A percentile compares a stretch with the other conserved stretches of the same genome.
These are phyloP conservation scores for Synergus laeviventris DNA, from an alignment of 2,888 invertebrate genomes.

Conservation along the genomic window DNA sequence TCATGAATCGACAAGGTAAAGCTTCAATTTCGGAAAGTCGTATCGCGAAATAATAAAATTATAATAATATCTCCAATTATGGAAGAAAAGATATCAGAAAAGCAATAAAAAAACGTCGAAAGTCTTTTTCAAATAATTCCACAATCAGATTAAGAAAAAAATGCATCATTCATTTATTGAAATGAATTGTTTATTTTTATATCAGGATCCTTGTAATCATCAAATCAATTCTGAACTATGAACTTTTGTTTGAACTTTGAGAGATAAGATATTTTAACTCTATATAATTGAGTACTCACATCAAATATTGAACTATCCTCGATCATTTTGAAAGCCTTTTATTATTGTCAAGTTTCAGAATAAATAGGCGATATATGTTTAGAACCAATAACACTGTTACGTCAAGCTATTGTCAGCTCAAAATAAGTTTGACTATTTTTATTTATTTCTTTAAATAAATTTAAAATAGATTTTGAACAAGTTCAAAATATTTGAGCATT, in stretches of 20 bases:
- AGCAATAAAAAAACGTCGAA: background rate
- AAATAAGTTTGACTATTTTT: background rate
- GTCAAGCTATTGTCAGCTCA: background rate
- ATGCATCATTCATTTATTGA: background rate
- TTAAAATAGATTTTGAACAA: background rate
- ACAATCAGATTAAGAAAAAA: background rate
- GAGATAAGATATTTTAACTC: background rate
- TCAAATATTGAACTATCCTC: constrained; percentile 69
- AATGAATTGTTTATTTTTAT: background rate
- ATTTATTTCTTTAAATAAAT: background rate
- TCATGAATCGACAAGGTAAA: constrained; percentile 14
- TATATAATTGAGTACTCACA: constrained; percentile 64
- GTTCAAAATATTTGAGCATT: background rate
- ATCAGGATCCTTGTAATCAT: background rate
- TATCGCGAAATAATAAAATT: constrained; percentile 5
- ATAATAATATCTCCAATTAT: background rate
- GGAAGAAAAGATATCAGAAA: background rate
- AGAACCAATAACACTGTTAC: background rate
- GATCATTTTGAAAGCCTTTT: constrained; percentile 62
- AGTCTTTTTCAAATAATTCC: background rate
- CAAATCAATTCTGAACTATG: constrained; percentile 3
- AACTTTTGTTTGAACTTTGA: background rate
- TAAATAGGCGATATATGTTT: background rate
- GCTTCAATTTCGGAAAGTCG: constrained; percentile 2
- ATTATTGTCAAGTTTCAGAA: constrained; percentile 29